Percentiles rank a stretch among this genome's conserved stretches.
Evolutionary conservation across 1,140 invertebrate species (phyloP).

Genomic region (Pseudomyrmex pallidus): DNA sequence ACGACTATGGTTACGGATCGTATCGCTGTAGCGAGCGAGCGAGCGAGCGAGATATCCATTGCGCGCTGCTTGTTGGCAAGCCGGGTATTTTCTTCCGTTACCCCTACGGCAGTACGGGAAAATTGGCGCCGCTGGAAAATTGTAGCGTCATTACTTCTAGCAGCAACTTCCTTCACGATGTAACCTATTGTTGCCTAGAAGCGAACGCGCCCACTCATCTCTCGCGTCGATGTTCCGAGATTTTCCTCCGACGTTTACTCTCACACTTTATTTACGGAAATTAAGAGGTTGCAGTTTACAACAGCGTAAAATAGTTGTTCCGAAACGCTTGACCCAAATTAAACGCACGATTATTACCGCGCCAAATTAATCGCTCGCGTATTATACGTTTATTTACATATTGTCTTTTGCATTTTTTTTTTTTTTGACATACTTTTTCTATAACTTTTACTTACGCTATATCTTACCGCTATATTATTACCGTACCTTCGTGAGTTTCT

Average conservation of each 20-base stretch:
- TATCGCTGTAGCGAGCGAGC: slow-evolving; percentile 4
- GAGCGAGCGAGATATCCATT: neutral
- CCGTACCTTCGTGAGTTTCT: no score
- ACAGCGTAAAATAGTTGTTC: neutral
- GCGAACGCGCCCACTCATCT: slow-evolving; percentile 13
- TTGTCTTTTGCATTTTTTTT: neutral
- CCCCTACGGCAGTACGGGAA: slow-evolving; percentile 7
- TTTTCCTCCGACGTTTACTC: slow-evolving; percentile 25
- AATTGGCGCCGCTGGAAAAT: slow-evolving; percentile 49
- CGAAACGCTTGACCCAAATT: neutral
- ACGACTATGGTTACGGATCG: slow-evolving; percentile 29
- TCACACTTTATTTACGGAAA: neutral
- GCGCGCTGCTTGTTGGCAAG: neutral
- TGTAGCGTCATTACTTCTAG: slow-evolving; percentile 47
- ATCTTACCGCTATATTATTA: no score
- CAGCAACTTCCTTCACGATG: slow-evolving; percentile 29
- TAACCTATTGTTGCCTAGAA: slow-evolving; percentile 43
- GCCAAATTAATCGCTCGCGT: neutral
- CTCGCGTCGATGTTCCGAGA: slow-evolving; percentile 7
- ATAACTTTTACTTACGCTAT: neutral
- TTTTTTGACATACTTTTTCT: neutral
- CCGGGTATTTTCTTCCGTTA: slow-evolving; percentile 44
- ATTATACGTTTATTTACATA: neutral
- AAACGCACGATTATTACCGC: neutral
- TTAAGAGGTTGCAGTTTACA: neutral